phyloP scores from a whole-genome alignment of 2,888 invertebrate genomes.

The Therioaphis trifolii region DNA sequence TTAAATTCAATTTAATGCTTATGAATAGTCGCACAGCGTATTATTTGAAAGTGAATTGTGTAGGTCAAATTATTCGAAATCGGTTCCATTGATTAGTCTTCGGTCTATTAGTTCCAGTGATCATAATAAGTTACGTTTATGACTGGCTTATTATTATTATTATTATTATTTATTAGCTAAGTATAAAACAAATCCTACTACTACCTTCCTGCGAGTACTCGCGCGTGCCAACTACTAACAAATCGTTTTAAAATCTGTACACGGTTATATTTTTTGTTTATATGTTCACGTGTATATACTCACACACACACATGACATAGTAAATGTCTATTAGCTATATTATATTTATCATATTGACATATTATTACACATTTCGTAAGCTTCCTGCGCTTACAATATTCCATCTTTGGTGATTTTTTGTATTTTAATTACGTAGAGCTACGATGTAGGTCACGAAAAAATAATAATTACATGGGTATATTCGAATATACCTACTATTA shows the following conservation, averaged over 20 bases:
- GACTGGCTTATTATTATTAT: constrained; percentile 36
- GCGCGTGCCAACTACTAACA: constrained; percentile 3
- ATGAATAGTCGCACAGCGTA: constrained; percentile 34
- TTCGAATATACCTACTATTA: constrained; percentile 18
- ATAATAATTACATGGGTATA: constrained; percentile 12
- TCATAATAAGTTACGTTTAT: constrained; percentile 48
- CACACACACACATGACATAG: too few relatives aligned
- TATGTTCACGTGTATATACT: too few relatives aligned
- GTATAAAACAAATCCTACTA: constrained; percentile 12
- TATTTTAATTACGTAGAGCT: constrained; percentile 24
- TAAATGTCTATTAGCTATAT: too few relatives aligned
- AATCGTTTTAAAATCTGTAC: constrained; percentile 29
- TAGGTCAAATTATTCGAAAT: constrained; percentile 62
- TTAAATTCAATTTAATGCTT: constrained; percentile 26
- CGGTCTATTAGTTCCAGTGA: constrained; percentile 53
- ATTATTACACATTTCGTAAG: background rate
- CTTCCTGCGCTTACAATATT: background rate
- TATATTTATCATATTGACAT: background rate
- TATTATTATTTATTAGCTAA: constrained; percentile 20
- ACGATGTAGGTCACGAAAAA: constrained; percentile 31
- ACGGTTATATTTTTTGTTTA: background rate
- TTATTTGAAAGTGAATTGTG: constrained; percentile 60
- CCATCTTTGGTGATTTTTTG: background rate
- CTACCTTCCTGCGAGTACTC: background rate
- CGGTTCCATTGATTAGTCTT: constrained; percentile 58